Evolutionary conservation across 2,797 vertebrate genomes (phyloP).

Genomic region (Sylvia borin): DNA sequence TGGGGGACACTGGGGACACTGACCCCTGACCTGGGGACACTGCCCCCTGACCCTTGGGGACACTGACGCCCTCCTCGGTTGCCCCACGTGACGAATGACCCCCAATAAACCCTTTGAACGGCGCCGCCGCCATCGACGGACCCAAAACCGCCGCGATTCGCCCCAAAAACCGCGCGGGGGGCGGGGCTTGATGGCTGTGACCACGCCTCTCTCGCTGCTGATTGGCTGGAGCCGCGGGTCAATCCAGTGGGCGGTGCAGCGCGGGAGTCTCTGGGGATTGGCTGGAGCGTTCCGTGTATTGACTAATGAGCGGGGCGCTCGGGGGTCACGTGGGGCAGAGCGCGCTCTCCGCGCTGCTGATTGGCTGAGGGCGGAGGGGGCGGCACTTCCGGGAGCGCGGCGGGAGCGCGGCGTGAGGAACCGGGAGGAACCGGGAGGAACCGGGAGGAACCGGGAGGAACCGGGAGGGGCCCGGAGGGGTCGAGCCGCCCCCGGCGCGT

Average conservation of each 20-base stretch:
- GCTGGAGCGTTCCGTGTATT: rapidly evolving
- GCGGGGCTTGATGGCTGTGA: rapidly evolving
- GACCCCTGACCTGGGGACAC: background rate
- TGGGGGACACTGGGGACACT: too few species aligned
- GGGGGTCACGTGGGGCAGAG: rapidly evolving
- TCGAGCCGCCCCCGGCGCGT: background rate
- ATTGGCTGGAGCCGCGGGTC: rapidly evolving
- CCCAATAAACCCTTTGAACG: background rate
- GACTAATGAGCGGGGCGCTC: rapidly evolving
- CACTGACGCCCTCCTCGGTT: rapidly evolving
- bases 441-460: background rate
- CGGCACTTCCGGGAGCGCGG: background rate
- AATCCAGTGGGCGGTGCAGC: rapidly evolving
- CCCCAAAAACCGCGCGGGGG: background rate
- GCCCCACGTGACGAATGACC: rapidly evolving
- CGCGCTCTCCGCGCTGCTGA: background rate
- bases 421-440: background rate
- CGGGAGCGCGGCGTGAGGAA: background rate
- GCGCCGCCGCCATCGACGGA: background rate
- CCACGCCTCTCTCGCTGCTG: rapidly evolving
- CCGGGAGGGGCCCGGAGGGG: background rate
- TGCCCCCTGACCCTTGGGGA: background rate
- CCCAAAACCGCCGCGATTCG: background rate
- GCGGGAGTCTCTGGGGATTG: rapidly evolving
- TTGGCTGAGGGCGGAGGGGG: background rate